Percentiles rank a stretch among this genome's conserved stretches.
phyloP scores from a whole-genome alignment of 2,888 invertebrate genomes.

The Orchesellides sinensis region DNA sequence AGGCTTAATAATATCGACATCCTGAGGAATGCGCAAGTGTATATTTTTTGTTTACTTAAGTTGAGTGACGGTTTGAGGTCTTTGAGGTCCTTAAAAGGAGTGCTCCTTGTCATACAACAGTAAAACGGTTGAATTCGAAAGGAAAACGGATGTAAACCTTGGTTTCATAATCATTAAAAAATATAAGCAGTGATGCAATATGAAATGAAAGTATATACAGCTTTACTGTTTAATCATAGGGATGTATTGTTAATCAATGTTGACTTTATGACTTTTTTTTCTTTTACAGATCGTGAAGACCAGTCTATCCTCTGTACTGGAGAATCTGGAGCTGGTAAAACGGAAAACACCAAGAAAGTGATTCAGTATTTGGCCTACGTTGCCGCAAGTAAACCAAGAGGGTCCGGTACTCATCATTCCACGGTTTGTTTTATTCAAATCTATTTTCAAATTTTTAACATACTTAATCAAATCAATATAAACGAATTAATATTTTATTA shows the following conservation, averaged over 20 bases:
- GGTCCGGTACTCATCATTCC: conserved; percentile 73
- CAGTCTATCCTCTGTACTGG: conserved; percentile 99
- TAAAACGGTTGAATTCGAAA: no score
- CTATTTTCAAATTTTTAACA: not conserved
- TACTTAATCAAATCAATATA: not conserved
- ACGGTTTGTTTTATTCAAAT: conserved; percentile 76
- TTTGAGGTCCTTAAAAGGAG: conserved; percentile 44
- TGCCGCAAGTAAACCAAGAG: conserved; percentile 96
- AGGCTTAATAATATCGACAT: no score
- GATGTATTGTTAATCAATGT: no score
- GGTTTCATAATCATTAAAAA: no score
- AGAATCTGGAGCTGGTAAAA: conserved; percentile 99
- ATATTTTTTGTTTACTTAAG: not conserved
- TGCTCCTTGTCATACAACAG: not conserved
- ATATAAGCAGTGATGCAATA: no score
- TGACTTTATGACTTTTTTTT: no score
- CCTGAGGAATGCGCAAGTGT: not conserved
- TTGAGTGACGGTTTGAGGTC: conserved; percentile 53
- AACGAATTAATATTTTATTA: not conserved
- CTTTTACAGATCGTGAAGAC: conserved; percentile 93
- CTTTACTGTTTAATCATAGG: no score
- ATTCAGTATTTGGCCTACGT: conserved; percentile 99
- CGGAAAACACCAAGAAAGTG: conserved; percentile 99
- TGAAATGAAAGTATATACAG: no score
- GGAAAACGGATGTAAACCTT: no score